Evolutionary conservation across 2,888 invertebrate genomes (phyloP).

Genomic region (Drosophila maculinotata): DNA sequence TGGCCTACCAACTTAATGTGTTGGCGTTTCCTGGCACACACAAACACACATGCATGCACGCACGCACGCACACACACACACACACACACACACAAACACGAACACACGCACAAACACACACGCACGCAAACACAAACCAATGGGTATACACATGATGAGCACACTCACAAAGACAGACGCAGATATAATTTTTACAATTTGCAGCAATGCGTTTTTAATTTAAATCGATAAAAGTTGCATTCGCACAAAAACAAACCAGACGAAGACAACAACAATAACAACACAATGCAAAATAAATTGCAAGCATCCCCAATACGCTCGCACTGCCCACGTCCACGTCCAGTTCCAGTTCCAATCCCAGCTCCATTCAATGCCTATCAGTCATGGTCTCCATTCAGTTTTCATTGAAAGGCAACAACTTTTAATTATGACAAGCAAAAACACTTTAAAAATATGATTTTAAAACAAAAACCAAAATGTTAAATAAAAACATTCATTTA

Average conservation of each 20-base stretch:
- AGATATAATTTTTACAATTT: slow-evolving; percentile 78
- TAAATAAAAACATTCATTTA: background rate
- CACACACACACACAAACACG: slow-evolving; percentile 4
- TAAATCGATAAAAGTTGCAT: slow-evolving; percentile 79
- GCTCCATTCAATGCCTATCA: slow-evolving; percentile 21
- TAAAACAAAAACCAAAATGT: background rate
- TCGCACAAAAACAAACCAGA: slow-evolving; percentile 75
- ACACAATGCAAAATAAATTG: slow-evolving; percentile 71
- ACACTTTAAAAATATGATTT: slow-evolving; percentile 14
- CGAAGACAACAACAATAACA: slow-evolving; percentile 55
- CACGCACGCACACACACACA: slow-evolving; percentile 25
- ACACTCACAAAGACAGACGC: slow-evolving; percentile 44
- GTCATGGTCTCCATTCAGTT: slow-evolving; percentile 25
- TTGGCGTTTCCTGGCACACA: slow-evolving; percentile 70
- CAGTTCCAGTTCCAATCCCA: background rate
- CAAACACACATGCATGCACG: slow-evolving; percentile 19
- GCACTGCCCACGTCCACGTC: background rate
- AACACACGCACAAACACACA: slow-evolving; percentile 3
- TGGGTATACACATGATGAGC: slow-evolving; percentile 50
- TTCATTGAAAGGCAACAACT: slow-evolving; percentile 37
- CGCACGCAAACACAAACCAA: background rate
- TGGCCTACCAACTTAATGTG: slow-evolving; percentile 76
- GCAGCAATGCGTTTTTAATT: slow-evolving; percentile 79
- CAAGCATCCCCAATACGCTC: slow-evolving; percentile 41
- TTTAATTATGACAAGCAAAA: slow-evolving; percentile 56